Evolutionary conservation across 2,797 vertebrate species (phyloP).

Genomic region (Schizopygopsis malacanthus): DNA sequence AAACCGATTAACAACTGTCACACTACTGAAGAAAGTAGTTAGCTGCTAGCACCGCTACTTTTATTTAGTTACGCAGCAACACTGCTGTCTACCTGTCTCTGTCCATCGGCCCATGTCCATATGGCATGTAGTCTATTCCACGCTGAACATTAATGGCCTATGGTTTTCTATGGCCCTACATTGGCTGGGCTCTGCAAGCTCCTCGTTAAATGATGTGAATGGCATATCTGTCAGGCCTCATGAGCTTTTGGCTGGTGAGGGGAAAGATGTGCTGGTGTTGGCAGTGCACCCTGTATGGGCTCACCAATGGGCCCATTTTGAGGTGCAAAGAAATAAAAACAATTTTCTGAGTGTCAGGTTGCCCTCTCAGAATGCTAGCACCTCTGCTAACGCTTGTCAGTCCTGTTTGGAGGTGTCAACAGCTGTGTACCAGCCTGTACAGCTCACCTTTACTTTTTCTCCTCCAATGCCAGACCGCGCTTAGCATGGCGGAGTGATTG

Average conservation of each 20-base stretch:
- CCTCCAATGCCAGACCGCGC: background rate
- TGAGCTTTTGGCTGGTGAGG: conserved; percentile 58
- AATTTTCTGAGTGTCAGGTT: conserved; percentile 51
- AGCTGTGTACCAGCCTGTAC: conserved; percentile 36
- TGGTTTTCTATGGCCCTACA: conserved; percentile 41
- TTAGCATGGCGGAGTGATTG: conserved; percentile 67
- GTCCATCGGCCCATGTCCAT: conserved; percentile 1
- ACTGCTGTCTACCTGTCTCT: background rate
- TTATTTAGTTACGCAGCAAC: background rate
- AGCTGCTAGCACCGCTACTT: background rate
- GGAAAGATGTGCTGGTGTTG: conserved; percentile 66
- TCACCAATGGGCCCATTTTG: conserved; percentile 61
- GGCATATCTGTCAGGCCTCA: conserved; percentile 68
- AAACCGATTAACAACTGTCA: background rate
- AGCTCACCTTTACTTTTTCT: conserved; percentile 38
- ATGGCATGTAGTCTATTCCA: conserved; percentile 10
- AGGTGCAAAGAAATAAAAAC: conserved; percentile 52
- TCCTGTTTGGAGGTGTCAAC: conserved; percentile 40
- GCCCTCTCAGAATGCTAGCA: conserved; percentile 64
- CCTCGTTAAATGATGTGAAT: conserved; percentile 73
- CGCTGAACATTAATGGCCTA: conserved; percentile 36
- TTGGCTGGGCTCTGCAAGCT: conserved; percentile 66
- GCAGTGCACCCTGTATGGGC: conserved; percentile 66
- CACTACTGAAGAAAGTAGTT: background rate
- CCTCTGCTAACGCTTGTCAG: conserved; percentile 59